phyloP scores from a whole-genome alignment of 1,140 invertebrate species.

The Atta colombica region DNA sequence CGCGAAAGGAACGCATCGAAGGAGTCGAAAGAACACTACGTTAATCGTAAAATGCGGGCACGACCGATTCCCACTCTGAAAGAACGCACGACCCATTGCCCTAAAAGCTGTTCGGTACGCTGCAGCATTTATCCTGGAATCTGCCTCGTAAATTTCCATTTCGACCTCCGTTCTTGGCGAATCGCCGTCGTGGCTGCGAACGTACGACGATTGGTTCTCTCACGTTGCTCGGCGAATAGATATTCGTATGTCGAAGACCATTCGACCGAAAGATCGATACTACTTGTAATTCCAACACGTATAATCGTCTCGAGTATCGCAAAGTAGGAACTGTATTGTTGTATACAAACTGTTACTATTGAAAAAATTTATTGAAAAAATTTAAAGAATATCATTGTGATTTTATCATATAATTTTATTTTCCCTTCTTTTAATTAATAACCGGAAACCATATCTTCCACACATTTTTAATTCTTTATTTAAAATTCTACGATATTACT shows the following conservation, averaged over 20 bases:
- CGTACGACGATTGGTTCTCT: conserved; percentile 64
- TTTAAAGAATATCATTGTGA: neutral
- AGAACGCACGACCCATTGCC: conserved; percentile 81
- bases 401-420: neutral
- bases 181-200: conserved; percentile 76
- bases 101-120: conserved; percentile 79
- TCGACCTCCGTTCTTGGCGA: conserved; percentile 79
- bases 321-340: neutral
- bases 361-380: neutral
- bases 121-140: conserved; percentile 77
- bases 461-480: neutral
- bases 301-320: conserved; percentile 59
- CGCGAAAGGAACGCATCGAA: conserved; percentile 31
- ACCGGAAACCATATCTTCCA: neutral
- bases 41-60: conserved; percentile 75
- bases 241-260: conserved; percentile 58
- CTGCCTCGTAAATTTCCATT: conserved; percentile 82
- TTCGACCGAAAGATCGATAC: conserved; percentile 52
- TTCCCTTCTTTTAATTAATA: neutral
- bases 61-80: conserved; percentile 67
- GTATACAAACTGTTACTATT: neutral
- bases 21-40: conserved; percentile 51
- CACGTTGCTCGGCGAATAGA: conserved; percentile 57
- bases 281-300: conserved; percentile 50
- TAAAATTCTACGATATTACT: neutral